Conservation (phyloP, 2,888 invertebrate species). For the Criorhina ranunculi region DNA sequence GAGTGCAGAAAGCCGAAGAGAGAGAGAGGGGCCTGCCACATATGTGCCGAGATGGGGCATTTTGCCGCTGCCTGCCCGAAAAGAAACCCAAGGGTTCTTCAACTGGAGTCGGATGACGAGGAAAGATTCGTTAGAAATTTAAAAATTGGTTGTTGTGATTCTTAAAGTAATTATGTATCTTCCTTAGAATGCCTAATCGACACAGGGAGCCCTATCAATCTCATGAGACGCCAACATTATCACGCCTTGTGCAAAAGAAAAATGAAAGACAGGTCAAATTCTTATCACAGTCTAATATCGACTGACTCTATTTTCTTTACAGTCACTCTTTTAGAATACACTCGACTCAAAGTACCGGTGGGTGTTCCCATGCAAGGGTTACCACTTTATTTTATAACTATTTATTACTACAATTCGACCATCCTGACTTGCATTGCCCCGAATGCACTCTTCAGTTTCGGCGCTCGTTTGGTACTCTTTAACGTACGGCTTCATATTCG, state of each 20-base stretch:
- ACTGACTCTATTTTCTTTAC: too few relatives aligned
- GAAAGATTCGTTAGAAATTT: constrained; percentile 37
- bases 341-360: too few relatives aligned
- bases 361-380: too few relatives aligned
- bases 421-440: constrained; percentile 19
- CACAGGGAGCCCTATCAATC: constrained; percentile 28
- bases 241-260: not conserved
- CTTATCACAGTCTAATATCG: too few relatives aligned
- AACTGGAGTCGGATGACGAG: too few relatives aligned
- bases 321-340: too few relatives aligned
- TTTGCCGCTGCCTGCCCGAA: constrained; percentile 18
- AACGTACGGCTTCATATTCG: constrained; percentile 25
- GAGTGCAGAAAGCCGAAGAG: constrained; percentile 20
- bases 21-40: constrained; percentile 11
- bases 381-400: too few relatives aligned
- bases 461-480: constrained; percentile 18
- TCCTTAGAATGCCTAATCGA: constrained; percentile 30
- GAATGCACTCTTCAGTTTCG: constrained; percentile 30
- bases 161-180: constrained; percentile 3
- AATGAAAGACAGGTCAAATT: too few relatives aligned
- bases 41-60: constrained; percentile 28
- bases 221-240: constrained; percentile 15
- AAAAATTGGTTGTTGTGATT: constrained; percentile 6
- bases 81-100: constrained; percentile 2
- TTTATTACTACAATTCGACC: constrained; percentile 36